These are phyloP conservation scores for Sitta europaea DNA, from an alignment of 2,113 vertebrate genomes.

Conservation along the genomic window DNA sequence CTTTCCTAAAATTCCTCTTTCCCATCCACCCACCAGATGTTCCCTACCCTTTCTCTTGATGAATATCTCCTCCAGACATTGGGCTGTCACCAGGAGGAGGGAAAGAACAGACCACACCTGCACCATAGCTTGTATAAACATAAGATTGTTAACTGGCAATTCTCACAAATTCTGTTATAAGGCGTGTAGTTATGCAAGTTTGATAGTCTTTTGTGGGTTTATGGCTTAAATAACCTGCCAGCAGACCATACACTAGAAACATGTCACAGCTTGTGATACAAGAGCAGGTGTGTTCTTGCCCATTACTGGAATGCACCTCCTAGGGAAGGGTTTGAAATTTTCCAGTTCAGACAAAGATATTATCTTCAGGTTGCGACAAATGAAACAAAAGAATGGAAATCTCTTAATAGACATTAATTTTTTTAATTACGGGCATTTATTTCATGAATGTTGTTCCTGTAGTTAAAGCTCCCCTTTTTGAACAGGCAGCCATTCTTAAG, in stretches of 20 bases:
- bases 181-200: not conserved
- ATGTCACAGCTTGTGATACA: not conserved
- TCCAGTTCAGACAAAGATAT: not conserved
- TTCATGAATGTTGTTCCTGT: not conserved
- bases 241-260: not conserved
- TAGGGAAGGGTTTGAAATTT: not conserved
- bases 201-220: not conserved
- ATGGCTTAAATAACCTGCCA: not conserved
- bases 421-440: not conserved
- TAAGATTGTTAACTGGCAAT: not conserved
- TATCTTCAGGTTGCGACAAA: not conserved
- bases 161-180: not conserved
- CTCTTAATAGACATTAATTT: not conserved
- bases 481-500: not conserved
- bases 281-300: not conserved
- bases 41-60: not conserved
- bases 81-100: not conserved
- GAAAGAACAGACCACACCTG: not conserved
- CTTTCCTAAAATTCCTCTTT: not conserved
- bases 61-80: not conserved
- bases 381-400: not conserved
- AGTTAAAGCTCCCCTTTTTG: not conserved
- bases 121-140: not conserved
- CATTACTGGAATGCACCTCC: not conserved
- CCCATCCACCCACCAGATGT: not conserved